Base-by-base conservation (phyloP, 1,140 invertebrate genomes). In the Trichoplusia ni region DNA sequence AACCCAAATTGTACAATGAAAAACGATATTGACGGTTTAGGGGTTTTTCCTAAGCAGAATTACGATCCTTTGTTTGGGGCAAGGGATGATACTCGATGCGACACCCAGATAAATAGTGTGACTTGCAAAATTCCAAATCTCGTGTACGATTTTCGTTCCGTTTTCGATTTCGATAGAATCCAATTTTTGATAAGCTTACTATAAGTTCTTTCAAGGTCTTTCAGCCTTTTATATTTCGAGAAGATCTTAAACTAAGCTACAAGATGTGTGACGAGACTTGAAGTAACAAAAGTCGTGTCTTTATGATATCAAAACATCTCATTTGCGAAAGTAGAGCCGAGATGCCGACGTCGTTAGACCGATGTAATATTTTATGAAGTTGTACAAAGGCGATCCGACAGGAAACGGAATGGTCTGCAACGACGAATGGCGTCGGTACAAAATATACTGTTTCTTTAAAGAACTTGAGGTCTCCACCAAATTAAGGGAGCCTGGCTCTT, bases 1-100 rank as follows among this genome's bases (percentile, higher is more conserved):
- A 73, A 74, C 71, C 71, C 69, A 64, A 77, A 81, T 76, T 67
- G 65, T 60, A 67, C 64, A 66, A 63, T 40, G 61, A 81, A 73
- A 79, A 81, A 81, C 54, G 64, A 69, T 77, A 77, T 79, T 68
- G 69, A 64, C 37, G 62, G 40, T 64, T 56, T 64, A 64, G 42
- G 40, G 38, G 31, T 64, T 56, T 49, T 38, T 53, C 38, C 35
- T 56, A 64, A 56, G 51, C 51, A 47, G 62, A 64, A 64, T 56
- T 64, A 64, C 38, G 62, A 37, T 23, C 40, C 54, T 44, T 59
- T 59, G 54, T 44, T 33, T 25, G 40, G 13, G 14, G 38, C 1
- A 18, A 59, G 27, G 54, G 54, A 44, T 59, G 18, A 44, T 44
- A 59, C 27, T 59, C 27, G 40, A 59, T 44, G 31, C 40, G 54